Evolutionary conservation across 2,797 vertebrate species (phyloP), one percentile per base, ranked within the genome.

Genomic region (Epinephelus malabaricus): DNA sequence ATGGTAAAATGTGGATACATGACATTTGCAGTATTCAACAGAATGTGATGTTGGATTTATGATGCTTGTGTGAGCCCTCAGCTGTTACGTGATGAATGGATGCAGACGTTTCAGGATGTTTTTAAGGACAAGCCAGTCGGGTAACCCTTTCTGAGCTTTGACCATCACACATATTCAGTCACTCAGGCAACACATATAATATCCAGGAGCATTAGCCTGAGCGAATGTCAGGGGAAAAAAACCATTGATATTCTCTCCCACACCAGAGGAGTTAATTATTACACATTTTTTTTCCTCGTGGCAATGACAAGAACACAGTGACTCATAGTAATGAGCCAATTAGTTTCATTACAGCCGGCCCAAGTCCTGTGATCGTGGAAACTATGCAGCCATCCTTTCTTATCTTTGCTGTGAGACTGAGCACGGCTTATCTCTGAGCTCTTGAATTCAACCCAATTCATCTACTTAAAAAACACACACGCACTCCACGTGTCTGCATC

Each of bases 311-410:
- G 69, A 75, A 60, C 69, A 74, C 19, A 46, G 50, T 25, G 50
- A 63, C 18, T 86, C 74, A 45, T 21, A 38, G 55, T 63, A 73
- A 81, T 74, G 69, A 87, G 81, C 72, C 75, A 79, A 81, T 90
- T 88, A 82, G 62, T 74, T 74, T 85, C 73, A 84, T 86, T 74
- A 68, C 34, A 73, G 56, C 27, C 1, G 2, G 74, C 43, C 43
- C 1, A 1, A 45, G 67, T 65, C 80, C 59, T 79, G n/a, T 90
- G 84, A 90, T 90, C 75, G 1, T 19, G 77, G 86, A 88, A 92
- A 90, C 65, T 89, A 87, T 90, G 86, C 80, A 46, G 71, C 50
- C 66, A 38, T 82, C 5, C n/a, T 23, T 40, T 62, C 45, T 72
- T 40, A 70, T 88, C 71, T 72, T 21, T 10, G 18, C 70, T 76